Base-by-base conservation (phyloP, 2,797 vertebrate genomes). In the Gobio occitaniae region DNA sequence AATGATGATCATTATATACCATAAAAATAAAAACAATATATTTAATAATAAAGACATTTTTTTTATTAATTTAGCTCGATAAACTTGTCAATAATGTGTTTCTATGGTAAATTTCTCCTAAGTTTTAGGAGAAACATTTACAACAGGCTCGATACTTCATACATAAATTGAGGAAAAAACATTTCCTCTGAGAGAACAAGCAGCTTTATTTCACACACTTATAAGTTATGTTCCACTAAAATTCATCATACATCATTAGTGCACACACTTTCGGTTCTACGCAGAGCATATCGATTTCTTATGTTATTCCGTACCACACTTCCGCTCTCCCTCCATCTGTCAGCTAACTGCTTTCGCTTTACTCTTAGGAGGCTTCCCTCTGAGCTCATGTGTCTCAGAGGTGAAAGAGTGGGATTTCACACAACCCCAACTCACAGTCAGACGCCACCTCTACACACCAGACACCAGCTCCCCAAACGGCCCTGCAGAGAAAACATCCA, bases 381-480 rank as follows among this genome's bases (percentile, higher is more conserved):
- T 68, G 52, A 75, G 36, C 74, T 52, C 56, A 17, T 84, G 77
- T 50, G 74, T 84, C 74, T 84, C 36, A 70, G 44, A 61, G 79
- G 56, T 82, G 61, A 86, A 82, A 59, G 75, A 83, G 75, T 65
- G 41, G 61, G 83, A 78, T 83, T 68, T 59, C 71, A 78, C 69
- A 79, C 32, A 83, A 63, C 72, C 65, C 63, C 47, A 69, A 61
- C 80, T 77, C 47, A 80, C 32, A 52, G 71, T 66, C 63, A 80
- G 65, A 79, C 2, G 29, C 21, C 32, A 77, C 50, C 38, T 82
- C 29, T 59, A 38, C 65, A 63, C 11, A 65, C 56, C 56, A 63
- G 44, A 74, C 48, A 54, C 82, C 50, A 78, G 47, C 48, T 78
- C 50, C 50, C 50, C 63, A 69, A 68, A 48, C 6, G 17, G 32